Evolutionary conservation across 2,797 vertebrate genomes (phyloP), one percentile per base, ranked within the genome.

Genomic region (Erethizon dorsatum): DNA sequence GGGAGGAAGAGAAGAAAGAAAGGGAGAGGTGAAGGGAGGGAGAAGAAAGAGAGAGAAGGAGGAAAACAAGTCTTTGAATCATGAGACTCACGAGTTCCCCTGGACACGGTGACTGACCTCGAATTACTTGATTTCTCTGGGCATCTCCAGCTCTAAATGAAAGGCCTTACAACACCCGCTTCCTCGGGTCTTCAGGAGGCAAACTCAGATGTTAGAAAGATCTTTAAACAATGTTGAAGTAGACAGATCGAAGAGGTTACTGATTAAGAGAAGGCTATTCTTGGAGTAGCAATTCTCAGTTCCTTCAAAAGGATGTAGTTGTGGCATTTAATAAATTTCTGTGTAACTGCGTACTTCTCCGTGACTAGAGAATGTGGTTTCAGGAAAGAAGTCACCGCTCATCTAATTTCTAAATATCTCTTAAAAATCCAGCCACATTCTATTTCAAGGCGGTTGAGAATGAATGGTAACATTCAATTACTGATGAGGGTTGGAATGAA

Each of bases 381-480:
- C 41, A 77, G 41, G 26, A 28, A 85, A 57, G 50, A 89, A 77
- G 24, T 13, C 84, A 77, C 63, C 92, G 88, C 75, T 45, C 47
- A 61, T 57, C 37, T 92, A 41, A 54, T 83, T 95, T 94, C 56
- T 63, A 59, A 83, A 63, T 59, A 85, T 57, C 7, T n/a, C 26
- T 69, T 80, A 88, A 93, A 94, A 84, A 69, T 37, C 41, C 10
- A 91, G 15, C 24, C 37, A 91, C 17, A 96, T 89, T n/a, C 54
- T 47, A 77, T 7, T 90, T 75, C 67, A 89, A 8, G 80, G 6
- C 15, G 61, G 10, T 18, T 88, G 50, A 54, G 14, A 96, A 83
- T 45, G 92, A 96, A 90, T 31, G 88, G 79, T 13, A 85, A 86
- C 65, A 75, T 75, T 56, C 45, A 96, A 41, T 33, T n/a, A 69